Evolutionary conservation across 1,140 invertebrate species (phyloP).

Genomic region (Apis cerana): DNA sequence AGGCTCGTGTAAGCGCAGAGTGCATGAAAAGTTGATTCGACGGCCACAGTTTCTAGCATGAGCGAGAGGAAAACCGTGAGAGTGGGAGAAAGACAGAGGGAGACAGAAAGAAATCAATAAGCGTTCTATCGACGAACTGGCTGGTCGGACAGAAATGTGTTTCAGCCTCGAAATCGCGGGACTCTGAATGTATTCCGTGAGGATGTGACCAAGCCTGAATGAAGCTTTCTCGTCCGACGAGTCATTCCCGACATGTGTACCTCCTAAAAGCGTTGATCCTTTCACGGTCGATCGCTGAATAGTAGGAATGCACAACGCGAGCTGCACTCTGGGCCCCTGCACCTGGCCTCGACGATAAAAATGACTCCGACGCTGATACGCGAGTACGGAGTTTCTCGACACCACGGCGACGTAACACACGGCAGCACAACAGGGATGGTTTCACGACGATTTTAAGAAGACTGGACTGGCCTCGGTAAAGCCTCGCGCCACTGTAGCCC

Average conservation of each 20-base stretch:
- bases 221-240: background rate
- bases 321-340: constrained; percentile 2
- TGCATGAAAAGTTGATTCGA: constrained; percentile 16
- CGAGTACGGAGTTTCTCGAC: constrained; percentile 21
- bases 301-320: constrained; percentile 2
- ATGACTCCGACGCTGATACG: background rate
- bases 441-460: constrained; percentile 57
- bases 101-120: constrained; percentile 55
- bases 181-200: background rate
- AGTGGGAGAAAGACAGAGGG: constrained; percentile 22
- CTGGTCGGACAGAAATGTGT: constrained; percentile 30
- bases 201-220: background rate
- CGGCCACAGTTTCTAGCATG: constrained; percentile 10
- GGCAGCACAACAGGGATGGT: constrained; percentile 36
- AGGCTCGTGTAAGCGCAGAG: background rate
- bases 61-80: constrained; percentile 31
- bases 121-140: constrained; percentile 55
- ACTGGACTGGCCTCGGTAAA: constrained; percentile 70
- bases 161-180: background rate
- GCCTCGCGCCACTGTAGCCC: constrained; percentile 75
- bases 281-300: constrained; percentile 19
- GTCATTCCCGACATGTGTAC: constrained; percentile 1
- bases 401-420: constrained; percentile 24
- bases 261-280: constrained; percentile 24
- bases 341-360: background rate